Evolutionary conservation across 2,888 invertebrate genomes (phyloP).

Genomic region (Cerceris rybyensis): DNA sequence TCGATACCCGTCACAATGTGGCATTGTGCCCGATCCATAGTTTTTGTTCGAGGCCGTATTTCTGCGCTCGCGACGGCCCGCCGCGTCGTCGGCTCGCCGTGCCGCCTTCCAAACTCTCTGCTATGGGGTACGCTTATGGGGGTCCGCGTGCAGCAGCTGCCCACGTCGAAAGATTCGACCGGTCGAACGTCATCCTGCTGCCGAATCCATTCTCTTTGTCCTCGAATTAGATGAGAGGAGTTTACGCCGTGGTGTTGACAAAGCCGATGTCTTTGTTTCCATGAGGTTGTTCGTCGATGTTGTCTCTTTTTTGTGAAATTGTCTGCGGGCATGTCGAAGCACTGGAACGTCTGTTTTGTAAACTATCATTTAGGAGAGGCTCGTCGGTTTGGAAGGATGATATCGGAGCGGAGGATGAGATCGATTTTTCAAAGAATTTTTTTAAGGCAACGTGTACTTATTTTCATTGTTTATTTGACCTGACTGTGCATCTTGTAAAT

Average conservation of each 20-base stretch:
- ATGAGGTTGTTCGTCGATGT: too few relatives aligned
- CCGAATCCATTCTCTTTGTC: conserved; percentile 9
- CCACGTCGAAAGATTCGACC: conserved; percentile 25
- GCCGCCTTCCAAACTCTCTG: conserved; percentile 40
- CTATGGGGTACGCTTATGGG: conserved; percentile 48
- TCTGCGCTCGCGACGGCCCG: conserved; percentile 55
- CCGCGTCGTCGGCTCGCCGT: conserved; percentile 40
- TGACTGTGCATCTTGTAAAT: too few relatives aligned
- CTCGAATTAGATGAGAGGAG: neutral
- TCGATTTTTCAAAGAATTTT: too few relatives aligned
- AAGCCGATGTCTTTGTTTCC: too few relatives aligned
- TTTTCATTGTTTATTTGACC: too few relatives aligned
- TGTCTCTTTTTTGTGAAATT: too few relatives aligned
- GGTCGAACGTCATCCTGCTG: neutral
- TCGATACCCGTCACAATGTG: conserved; percentile 74
- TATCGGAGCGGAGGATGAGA: too few relatives aligned
- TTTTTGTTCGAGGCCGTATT: conserved; percentile 66
- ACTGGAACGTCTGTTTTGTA: too few relatives aligned
- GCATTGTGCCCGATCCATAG: conserved; percentile 74
- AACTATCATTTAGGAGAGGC: too few relatives aligned
- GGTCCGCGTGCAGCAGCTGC: conserved; percentile 67
- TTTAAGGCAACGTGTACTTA: too few relatives aligned
- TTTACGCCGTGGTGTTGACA: neutral
- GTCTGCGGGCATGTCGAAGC: too few relatives aligned
- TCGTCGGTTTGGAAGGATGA: too few relatives aligned